Percentiles rank a stretch among this genome's conserved stretches.
These are phyloP conservation scores for Aphelenchoides besseyi DNA, from an alignment of 1,140 invertebrate species.

Conservation along the genomic window DNA sequence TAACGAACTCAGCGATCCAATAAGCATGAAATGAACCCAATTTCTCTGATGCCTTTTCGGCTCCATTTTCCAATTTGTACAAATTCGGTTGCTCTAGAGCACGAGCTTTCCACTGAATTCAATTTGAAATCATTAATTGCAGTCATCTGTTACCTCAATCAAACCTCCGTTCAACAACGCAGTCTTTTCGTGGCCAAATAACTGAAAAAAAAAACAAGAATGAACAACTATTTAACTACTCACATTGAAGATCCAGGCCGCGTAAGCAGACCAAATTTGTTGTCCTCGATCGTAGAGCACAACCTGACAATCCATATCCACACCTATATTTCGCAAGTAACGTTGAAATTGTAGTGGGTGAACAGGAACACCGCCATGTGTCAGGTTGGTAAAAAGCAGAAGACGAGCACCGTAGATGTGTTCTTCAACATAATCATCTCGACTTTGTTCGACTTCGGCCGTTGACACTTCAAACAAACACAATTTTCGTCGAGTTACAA, in stretches of 20 bases:
- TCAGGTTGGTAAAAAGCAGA: slow-evolving; percentile 52
- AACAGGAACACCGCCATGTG: slow-evolving; percentile 59
- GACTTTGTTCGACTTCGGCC: slow-evolving; percentile 4
- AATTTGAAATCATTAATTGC: slow-evolving; percentile 9
- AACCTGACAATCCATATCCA: slow-evolving; percentile 56
- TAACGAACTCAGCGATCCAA: slow-evolving; percentile 46
- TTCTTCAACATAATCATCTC: slow-evolving; percentile 2
- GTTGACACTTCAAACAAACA: slow-evolving; percentile 26
- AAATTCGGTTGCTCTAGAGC: slow-evolving; percentile 18
- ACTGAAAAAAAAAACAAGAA: slow-evolving; percentile 34
- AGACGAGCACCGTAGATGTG: slow-evolving; percentile 33
- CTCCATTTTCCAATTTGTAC: slow-evolving; percentile 7
- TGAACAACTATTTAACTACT: slow-evolving; percentile 14
- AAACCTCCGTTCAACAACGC: slow-evolving; percentile 50
- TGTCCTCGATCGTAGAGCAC: slow-evolving; percentile 57
- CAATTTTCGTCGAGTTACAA: slow-evolving; percentile 24
- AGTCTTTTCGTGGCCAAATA: slow-evolving; percentile 55
- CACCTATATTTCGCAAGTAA: slow-evolving; percentile 53
- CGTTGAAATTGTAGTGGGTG: slow-evolving; percentile 62
- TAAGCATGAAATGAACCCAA: slow-evolving; percentile 43
- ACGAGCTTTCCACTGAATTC: slow-evolving; percentile 13
- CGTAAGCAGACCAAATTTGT: slow-evolving; percentile 55
- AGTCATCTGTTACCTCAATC: slow-evolving; percentile 34
- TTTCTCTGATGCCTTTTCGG: not conserved
- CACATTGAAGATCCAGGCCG: slow-evolving; percentile 60